Evolutionary conservation across 2,113 vertebrate species (phyloP).

Genomic region (Malurus melanocephalus): DNA sequence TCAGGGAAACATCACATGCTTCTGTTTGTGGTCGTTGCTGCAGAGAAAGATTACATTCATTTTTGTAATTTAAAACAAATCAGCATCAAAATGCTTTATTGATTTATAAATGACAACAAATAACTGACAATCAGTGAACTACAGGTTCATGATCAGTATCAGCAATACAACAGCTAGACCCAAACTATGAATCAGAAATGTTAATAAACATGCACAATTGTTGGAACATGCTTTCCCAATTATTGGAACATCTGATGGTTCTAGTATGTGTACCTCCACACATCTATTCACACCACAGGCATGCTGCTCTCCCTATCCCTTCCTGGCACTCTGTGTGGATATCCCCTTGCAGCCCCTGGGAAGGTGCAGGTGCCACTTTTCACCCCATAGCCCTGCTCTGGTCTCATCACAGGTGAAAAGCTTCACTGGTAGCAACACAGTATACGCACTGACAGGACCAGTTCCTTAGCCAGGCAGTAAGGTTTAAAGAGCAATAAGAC

Average conservation of each 20-base stretch:
- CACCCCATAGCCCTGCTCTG: background rate
- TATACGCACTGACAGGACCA: background rate
- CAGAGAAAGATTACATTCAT: background rate
- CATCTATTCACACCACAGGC: background rate
- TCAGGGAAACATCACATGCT: background rate
- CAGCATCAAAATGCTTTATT: background rate
- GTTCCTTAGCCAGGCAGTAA: background rate
- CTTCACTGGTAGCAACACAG: background rate
- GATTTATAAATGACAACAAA: background rate
- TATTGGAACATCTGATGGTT: accelerated
- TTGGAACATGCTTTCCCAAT: background rate
- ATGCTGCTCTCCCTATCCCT: background rate
- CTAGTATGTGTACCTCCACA: too few relatives aligned
- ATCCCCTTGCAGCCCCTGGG: background rate
- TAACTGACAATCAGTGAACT: background rate
- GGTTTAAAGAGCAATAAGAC: constrained; percentile 1
- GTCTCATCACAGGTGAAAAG: background rate
- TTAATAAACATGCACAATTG: background rate
- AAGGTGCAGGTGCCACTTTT: background rate
- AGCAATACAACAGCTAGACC: background rate
- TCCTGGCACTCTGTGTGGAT: background rate
- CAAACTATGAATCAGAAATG: background rate
- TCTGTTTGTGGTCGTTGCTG: background rate
- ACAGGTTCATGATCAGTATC: background rate
- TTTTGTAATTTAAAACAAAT: background rate